Conservation (phyloP, 2,888 invertebrate species). For the Noctua fimbriata region DNA sequence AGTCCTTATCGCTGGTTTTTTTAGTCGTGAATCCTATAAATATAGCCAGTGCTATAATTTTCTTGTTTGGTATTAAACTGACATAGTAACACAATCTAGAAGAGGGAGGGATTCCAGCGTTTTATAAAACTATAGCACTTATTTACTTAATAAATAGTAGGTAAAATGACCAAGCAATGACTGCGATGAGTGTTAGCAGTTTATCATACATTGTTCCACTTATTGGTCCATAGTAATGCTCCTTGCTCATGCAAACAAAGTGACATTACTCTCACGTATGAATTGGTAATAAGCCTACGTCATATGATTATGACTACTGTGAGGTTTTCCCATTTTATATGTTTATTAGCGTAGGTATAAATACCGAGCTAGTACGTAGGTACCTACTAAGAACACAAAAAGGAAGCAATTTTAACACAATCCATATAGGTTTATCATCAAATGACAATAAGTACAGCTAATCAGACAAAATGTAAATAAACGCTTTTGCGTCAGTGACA, state of each 20-base stretch:
- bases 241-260: constrained; percentile 6
- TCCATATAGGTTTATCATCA: constrained; percentile 6
- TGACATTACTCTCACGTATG: neutral
- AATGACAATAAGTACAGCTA: neutral
- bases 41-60: neutral
- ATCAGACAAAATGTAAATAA: neutral
- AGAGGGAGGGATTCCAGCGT: neutral
- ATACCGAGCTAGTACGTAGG: neutral
- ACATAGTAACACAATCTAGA: neutral
- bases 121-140: neutral
- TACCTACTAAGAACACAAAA: neutral
- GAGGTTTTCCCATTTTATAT: constrained; percentile 10
- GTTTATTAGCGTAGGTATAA: constrained; percentile 8
- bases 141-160: neutral
- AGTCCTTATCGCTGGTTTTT: neutral
- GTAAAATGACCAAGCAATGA: constrained; percentile 4
- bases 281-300: neutral
- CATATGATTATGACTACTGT: neutral
- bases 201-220: neutral
- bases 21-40: neutral
- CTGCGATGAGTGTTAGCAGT: constrained; percentile 2
- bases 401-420: constrained; percentile 9
- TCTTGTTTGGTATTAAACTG: neutral
- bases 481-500: neutral
- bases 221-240: neutral